Conservation (phyloP, 92 coral and sea anemone species). For the Epizoanthus stellaris region DNA sequence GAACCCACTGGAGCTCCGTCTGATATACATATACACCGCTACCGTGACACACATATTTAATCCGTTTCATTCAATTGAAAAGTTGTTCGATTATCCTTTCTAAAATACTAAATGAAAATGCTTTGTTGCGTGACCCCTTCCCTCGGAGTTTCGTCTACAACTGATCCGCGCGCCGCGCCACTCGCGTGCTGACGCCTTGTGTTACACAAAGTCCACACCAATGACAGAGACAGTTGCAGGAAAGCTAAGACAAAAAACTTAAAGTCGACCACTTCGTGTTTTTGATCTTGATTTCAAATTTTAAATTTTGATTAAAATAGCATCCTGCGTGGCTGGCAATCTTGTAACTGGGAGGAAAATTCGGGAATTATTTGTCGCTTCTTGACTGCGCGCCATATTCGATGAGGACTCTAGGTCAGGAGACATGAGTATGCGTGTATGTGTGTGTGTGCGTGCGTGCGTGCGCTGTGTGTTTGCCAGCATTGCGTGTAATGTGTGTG, state of each 20-base stretch:
- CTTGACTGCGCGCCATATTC: no score
- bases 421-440: no score
- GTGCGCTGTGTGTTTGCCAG: neutral
- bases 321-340: no score
- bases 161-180: neutral
- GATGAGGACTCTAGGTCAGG: no score
- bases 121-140: neutral
- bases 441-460: neutral
- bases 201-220: neutral
- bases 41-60: neutral
- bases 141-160: neutral
- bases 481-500: neutral
- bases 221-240: no score
- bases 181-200: neutral
- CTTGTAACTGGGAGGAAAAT: no score
- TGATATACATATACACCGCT: neutral
- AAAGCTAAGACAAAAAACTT: no score
- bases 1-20: neutral
- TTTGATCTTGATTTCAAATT: no score
- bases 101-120: neutral
- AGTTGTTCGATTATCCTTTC: neutral
- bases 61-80: neutral
- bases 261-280: no score
- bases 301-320: no score
- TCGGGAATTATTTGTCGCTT: no score